These are phyloP conservation scores for Dendrophyllia cribrosa DNA, from an alignment of 64 coral and sea anemone species.

Conservation along the genomic window DNA sequence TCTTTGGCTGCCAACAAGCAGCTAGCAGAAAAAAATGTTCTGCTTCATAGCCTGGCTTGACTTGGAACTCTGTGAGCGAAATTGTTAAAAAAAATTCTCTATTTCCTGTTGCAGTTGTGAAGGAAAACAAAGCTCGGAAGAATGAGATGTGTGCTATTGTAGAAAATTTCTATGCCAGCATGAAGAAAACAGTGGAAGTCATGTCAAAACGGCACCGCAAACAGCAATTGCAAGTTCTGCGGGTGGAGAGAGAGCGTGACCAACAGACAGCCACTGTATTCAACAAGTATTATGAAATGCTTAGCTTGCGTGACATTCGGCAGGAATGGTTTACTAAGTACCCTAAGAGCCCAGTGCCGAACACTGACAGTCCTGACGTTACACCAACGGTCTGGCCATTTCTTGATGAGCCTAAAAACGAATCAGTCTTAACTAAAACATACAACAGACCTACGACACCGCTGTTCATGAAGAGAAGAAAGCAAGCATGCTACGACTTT, in stretches of 20 bases:
- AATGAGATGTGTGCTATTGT: slow-evolving; percentile 20
- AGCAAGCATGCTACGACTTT: not conserved
- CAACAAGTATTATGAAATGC: slow-evolving; percentile 3
- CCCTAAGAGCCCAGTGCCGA: not conserved
- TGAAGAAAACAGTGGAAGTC: not conserved
- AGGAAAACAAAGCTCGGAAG: slow-evolving; percentile 23
- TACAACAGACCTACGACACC: not conserved
- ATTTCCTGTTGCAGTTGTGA: slow-evolving; percentile 4
- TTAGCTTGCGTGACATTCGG: slow-evolving; percentile 25
- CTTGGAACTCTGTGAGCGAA: not conserved
- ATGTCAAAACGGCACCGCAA: slow-evolving; percentile 8
- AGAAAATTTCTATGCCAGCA: not conserved
- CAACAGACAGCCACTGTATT: not conserved
- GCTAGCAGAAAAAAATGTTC: not conserved
- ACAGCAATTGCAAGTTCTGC: not conserved
- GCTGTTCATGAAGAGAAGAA: not conserved
- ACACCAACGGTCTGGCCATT: slow-evolving; percentile 8
- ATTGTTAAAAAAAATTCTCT: not conserved
- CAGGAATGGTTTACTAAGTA: not conserved
- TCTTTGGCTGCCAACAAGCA: not conserved
- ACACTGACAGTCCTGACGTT: not conserved
- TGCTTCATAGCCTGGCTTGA: not conserved
- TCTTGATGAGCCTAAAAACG: not conserved
- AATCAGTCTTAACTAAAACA: too few species aligned
- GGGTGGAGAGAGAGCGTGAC: not conserved